Conservation (phyloP, 2,113 vertebrate species). For the Menura novaehollandiae region DNA sequence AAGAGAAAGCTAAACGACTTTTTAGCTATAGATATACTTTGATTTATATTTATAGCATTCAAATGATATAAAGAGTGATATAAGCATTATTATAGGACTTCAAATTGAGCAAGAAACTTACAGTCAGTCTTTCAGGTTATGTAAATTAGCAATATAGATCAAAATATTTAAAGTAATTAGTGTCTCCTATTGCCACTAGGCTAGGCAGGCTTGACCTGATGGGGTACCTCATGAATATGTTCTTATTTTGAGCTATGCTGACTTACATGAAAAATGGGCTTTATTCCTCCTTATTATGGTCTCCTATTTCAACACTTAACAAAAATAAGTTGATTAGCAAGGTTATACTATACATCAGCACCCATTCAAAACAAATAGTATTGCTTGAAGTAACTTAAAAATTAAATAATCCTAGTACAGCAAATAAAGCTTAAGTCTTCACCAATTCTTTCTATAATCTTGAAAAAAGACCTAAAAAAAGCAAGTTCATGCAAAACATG, state of each 20-base stretch:
- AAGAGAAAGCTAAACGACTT: neutral
- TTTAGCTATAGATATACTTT: neutral
- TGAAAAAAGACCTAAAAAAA: neutral
- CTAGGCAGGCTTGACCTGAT: neutral
- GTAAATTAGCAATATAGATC: neutral
- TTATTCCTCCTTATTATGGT: neutral
- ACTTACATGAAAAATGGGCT: neutral
- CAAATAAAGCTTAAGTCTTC: neutral
- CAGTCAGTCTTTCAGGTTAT: neutral
- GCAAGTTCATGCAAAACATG: neutral
- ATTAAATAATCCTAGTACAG: neutral
- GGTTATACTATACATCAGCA: neutral
- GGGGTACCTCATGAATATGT: neutral
- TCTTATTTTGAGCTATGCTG: neutral
- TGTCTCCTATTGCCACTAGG: neutral
- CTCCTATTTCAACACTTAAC: neutral
- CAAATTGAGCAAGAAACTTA: neutral
- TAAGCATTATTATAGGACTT: neutral
- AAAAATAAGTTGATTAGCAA: neutral
- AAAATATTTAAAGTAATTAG: neutral
- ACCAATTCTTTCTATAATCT: neutral
- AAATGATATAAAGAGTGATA: neutral
- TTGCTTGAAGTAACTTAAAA: neutral
- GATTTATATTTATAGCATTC: neutral
- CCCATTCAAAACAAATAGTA: neutral